Percentiles rank a stretch among this genome's conserved stretches.
These are phyloP conservation scores for Tachycineta bicolor DNA, from an alignment of 2,113 vertebrate species.

Conservation along the genomic window DNA sequence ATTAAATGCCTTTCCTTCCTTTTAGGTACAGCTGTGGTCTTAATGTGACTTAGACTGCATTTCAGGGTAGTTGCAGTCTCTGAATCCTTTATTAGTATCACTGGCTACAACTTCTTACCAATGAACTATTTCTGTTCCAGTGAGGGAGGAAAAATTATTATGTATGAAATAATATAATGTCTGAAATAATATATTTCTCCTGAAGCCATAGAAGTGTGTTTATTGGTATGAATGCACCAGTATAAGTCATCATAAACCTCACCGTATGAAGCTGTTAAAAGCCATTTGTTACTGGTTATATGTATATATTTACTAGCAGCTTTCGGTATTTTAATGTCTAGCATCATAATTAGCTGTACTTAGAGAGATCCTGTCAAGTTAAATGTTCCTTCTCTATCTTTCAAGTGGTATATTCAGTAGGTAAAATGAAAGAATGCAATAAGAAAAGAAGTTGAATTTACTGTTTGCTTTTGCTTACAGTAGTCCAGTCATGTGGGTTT, in stretches of 20 bases:
- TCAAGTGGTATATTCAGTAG: background rate
- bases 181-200: background rate
- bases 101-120: background rate
- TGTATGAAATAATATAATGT: background rate
- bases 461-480: background rate
- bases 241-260: background rate
- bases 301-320: background rate
- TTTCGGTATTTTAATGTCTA: background rate
- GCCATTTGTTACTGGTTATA: background rate
- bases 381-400: background rate
- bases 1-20: background rate
- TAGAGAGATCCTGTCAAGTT: background rate
- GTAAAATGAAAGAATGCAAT: background rate
- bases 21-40: background rate
- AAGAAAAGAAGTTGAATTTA: background rate
- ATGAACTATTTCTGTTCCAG: conserved; percentile 15
- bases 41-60: background rate
- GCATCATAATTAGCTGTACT: background rate
- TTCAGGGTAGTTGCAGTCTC: background rate
- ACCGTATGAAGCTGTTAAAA: background rate
- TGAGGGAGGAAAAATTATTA: background rate
- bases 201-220: background rate
- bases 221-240: background rate
- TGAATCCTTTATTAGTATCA: background rate
- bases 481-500: background rate